A percentile compares a stretch with the other conserved stretches of the same genome.
Conservation (phyloP, 1,140 invertebrate genomes). For the Drosophila sp. region DNA sequence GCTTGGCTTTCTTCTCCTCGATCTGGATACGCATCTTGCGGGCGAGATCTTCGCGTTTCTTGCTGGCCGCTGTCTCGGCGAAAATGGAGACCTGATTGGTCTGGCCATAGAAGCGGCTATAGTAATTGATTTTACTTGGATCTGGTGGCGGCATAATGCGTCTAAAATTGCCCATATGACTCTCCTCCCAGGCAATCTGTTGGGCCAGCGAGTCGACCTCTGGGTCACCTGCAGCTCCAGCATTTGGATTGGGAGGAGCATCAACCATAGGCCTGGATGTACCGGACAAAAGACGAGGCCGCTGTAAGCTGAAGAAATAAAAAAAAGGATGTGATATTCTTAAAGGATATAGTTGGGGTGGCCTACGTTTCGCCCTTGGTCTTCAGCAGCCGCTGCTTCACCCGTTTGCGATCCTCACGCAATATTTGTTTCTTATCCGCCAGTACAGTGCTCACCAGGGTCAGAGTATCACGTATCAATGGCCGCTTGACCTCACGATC, state of each 20-base stretch:
- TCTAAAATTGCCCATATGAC: slow-evolving; percentile 89
- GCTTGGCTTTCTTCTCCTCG: slow-evolving; percentile 69
- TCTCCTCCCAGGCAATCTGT: slow-evolving; percentile 90
- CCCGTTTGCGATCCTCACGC: slow-evolving; percentile 88
- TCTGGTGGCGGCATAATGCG: slow-evolving; percentile 76
- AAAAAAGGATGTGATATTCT: background rate
- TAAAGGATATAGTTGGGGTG: background rate
- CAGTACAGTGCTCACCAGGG: slow-evolving; percentile 91
- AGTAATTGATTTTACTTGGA: slow-evolving; percentile 54
- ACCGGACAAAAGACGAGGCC: slow-evolving; percentile 22
- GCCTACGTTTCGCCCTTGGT: slow-evolving; percentile 65
- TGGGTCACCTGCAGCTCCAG: background rate
- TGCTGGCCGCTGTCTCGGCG: slow-evolving; percentile 88
- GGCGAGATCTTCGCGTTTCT: slow-evolving; percentile 76
- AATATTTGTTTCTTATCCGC: slow-evolving; percentile 91
- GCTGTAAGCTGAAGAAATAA: slow-evolving; percentile 19
- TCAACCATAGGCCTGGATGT: slow-evolving; percentile 22
- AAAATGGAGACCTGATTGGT: slow-evolving; percentile 88
- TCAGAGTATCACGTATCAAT: slow-evolving; percentile 92
- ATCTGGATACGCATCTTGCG: slow-evolving; percentile 73
- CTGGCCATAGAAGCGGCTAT: slow-evolving; percentile 85
- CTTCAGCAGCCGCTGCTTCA: slow-evolving; percentile 87
- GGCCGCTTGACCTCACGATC: slow-evolving; percentile 93
- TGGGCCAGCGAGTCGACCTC: slow-evolving; percentile 83
- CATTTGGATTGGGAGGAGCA: background rate